phyloP scores from a whole-genome alignment of 2,113 vertebrate genomes.

The Camelus bactrianus region DNA sequence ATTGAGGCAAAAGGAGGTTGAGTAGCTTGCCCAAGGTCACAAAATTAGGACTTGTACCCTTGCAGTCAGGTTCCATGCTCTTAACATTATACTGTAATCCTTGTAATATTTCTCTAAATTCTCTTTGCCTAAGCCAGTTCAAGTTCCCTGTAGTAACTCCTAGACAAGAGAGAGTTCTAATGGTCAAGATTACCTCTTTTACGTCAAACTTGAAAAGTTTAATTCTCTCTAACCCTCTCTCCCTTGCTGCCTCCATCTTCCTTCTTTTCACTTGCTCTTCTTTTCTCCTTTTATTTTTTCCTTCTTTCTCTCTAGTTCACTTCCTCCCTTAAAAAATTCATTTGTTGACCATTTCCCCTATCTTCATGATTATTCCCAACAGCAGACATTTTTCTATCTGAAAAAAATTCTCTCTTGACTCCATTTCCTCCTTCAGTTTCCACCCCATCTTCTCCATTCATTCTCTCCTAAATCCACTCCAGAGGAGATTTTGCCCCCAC shows the following conservation, averaged over 20 bases:
- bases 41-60: background rate
- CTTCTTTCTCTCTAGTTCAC: background rate
- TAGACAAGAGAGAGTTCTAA: background rate
- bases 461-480: background rate
- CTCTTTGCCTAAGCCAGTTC: background rate
- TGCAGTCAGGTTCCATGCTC: background rate
- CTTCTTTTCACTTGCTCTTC: background rate
- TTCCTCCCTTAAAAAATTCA: background rate
- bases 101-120: background rate
- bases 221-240: background rate
- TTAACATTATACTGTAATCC: constrained; percentile 10
- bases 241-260: background rate
- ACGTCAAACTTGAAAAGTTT: background rate
- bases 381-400: background rate
- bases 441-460: background rate
- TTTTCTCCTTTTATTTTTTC: background rate
- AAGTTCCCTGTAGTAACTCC: background rate
- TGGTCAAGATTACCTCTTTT: background rate
- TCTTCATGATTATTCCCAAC: background rate
- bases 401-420: background rate
- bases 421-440: background rate
- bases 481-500: background rate
- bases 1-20: background rate
- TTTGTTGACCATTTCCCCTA: background rate
- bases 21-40: background rate